A percentile compares a stretch with the other conserved stretches of the same genome.
These are phyloP conservation scores for Leptopilina clavipes DNA, from an alignment of 1,140 invertebrate genomes.

Conservation along the genomic window DNA sequence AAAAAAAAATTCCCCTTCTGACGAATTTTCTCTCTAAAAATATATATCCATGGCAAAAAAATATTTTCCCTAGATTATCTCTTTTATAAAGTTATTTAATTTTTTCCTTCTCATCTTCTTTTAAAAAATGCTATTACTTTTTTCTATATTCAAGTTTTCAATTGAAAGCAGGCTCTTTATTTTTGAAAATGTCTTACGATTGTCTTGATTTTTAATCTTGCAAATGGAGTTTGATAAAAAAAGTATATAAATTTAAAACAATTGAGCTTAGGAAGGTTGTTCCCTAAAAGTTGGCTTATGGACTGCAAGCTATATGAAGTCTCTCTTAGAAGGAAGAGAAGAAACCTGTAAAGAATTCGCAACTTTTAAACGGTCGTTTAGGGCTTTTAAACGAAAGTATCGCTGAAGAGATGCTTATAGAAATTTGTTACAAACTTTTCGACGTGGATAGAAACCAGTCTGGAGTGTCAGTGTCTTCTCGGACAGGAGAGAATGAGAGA, in stretches of 20 bases:
- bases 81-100: too few species aligned
- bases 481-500: constrained; percentile 32
- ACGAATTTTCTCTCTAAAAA: too few species aligned
- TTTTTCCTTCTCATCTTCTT: too few species aligned
- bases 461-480: constrained; percentile 45
- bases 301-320: neutral
- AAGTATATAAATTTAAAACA: neutral
- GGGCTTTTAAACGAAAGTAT: constrained; percentile 50
- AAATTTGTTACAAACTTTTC: constrained; percentile 49
- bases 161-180: too few species aligned
- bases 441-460: constrained; percentile 46
- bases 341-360: constrained; percentile 2
- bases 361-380: constrained; percentile 48
- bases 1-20: too few species aligned
- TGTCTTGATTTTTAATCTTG: neutral
- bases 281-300: neutral
- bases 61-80: too few species aligned
- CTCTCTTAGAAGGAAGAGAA: neutral
- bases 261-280: neutral
- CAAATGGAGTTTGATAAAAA: neutral
- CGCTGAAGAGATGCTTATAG: constrained; percentile 47
- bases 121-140: too few species aligned
- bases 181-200: too few species aligned
- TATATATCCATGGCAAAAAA: too few species aligned
- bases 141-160: too few species aligned